Conservation (phyloP, 2,797 vertebrate genomes). For the Ciconia nigra region DNA sequence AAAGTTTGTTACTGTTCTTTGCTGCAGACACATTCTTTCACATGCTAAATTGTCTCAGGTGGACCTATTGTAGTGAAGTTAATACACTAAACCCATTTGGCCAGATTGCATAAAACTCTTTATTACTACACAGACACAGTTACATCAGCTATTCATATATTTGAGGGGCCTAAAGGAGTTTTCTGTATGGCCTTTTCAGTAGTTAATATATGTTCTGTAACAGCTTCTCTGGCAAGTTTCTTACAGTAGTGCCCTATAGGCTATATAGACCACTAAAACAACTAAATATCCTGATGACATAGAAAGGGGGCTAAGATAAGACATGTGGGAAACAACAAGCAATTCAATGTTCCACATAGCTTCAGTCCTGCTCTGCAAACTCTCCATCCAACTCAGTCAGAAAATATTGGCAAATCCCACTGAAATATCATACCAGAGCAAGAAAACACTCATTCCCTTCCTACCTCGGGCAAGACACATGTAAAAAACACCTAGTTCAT, state of each 20-base stretch:
- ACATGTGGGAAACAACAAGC: background rate
- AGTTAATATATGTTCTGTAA: background rate
- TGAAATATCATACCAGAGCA: background rate
- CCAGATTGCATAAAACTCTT: background rate
- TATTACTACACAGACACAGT: background rate
- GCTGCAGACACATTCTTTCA: background rate
- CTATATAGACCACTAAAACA: background rate
- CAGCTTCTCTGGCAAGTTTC: background rate
- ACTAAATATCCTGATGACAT: background rate
- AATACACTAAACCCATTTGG: background rate
- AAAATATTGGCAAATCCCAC: constrained; percentile 8
- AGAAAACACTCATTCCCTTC: background rate
- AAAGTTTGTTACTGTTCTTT: background rate
- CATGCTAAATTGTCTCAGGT: background rate
- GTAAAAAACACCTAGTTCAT: background rate
- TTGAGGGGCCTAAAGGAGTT: background rate
- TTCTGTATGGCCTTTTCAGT: background rate
- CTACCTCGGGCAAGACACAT: background rate
- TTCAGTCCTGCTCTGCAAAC: background rate
- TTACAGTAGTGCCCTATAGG: background rate
- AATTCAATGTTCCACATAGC: background rate
- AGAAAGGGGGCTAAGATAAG: background rate
- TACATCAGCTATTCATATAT: background rate
- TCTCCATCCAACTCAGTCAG: background rate
- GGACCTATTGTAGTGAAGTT: background rate